These are phyloP conservation scores for Drosophila malerkotliana DNA, from an alignment of 1,140 invertebrate species.

Conservation along the genomic window DNA sequence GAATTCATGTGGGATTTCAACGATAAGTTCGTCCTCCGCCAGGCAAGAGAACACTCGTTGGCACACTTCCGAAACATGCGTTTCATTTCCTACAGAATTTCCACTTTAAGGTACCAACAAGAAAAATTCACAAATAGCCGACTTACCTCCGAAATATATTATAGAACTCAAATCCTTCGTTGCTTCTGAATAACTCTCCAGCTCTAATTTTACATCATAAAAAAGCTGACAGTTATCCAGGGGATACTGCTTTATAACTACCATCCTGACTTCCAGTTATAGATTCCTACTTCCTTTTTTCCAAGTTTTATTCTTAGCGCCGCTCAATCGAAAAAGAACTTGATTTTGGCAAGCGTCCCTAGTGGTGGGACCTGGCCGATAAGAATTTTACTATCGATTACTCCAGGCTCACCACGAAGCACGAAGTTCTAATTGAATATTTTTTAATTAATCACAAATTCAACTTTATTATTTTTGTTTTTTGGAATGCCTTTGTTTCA, in stretches of 20 bases:
- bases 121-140: not conserved
- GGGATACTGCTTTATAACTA: slow-evolving; percentile 14
- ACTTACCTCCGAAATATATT: slow-evolving; percentile 35
- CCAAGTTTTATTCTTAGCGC: not conserved
- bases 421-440: not conserved
- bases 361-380: not conserved
- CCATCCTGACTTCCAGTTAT: not conserved
- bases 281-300: slow-evolving; percentile 5
- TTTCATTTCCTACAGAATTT: not conserved
- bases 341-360: not conserved
- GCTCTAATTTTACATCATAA: slow-evolving; percentile 18
- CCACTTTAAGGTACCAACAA: not conserved
- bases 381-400: not conserved
- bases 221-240: slow-evolving; percentile 49
- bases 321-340: slow-evolving; percentile 3
- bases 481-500: no score
- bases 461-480: not conserved
- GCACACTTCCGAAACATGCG: slow-evolving; percentile 26
- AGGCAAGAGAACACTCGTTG: slow-evolving; percentile 17
- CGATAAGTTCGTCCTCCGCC: slow-evolving; percentile 33
- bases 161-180: slow-evolving; percentile 23
- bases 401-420: not conserved
- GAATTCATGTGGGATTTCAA: no score
- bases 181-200: slow-evolving; percentile 1
- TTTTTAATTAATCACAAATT: not conserved